Conservation (phyloP, 2,888 invertebrate species). For the Ophraella communa region DNA sequence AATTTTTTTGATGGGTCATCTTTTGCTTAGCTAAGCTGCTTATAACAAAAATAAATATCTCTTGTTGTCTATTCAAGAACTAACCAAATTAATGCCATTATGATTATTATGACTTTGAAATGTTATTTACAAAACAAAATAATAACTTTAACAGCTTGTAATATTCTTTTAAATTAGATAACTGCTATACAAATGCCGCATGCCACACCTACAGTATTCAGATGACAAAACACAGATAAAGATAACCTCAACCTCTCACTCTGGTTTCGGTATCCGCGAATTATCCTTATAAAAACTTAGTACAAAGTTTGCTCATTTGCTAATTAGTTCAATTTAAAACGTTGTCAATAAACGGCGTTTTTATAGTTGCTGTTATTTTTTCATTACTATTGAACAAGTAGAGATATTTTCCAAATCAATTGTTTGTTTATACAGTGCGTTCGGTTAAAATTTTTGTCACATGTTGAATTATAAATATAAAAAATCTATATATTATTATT, state of each 20-base stretch:
- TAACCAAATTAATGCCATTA: neutral
- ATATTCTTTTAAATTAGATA: neutral
- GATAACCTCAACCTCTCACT: neutral
- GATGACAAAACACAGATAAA: neutral
- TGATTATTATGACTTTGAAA: neutral
- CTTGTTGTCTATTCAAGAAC: neutral
- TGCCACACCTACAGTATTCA: neutral
- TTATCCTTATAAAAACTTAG: neutral
- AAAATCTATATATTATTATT: too few relatives aligned
- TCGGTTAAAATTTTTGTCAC: neutral
- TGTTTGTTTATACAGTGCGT: neutral
- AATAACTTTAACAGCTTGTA: neutral
- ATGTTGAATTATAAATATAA: neutral
- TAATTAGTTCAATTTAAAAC: constrained; percentile 14
- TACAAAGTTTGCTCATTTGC: constrained; percentile 9
- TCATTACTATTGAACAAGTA: neutral
- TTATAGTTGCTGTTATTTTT: neutral
- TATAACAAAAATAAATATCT: neutral
- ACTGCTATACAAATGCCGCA: neutral
- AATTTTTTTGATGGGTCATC: too few relatives aligned
- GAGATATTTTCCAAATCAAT: neutral
- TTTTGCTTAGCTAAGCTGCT: neutral
- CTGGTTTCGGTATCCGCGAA: neutral
- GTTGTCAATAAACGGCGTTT: constrained; percentile 5
- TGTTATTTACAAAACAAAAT: neutral